Evolutionary conservation across 2,888 invertebrate species (phyloP).

Genomic region (Limenitis camilla): DNA sequence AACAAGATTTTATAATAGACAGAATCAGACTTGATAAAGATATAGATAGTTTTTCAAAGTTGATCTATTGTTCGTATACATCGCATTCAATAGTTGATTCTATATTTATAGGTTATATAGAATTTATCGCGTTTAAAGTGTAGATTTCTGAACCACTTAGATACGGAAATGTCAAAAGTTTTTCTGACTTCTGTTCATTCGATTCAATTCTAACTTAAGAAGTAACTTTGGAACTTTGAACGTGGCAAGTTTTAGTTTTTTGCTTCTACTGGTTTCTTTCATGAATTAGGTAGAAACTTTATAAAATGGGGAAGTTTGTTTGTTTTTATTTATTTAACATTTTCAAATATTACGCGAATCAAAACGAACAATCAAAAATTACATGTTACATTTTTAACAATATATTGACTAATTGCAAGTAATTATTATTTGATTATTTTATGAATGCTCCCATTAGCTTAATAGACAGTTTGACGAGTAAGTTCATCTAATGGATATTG

Average conservation of each 20-base stretch:
- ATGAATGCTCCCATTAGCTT: no score
- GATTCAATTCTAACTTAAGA: slow-evolving; percentile 20
- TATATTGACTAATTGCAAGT: no score
- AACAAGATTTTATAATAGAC: no score
- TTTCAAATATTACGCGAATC: no score
- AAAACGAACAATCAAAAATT: no score
- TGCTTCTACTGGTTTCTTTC: slow-evolving; percentile 8
- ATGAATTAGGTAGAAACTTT: slow-evolving; percentile 7
- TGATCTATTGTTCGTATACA: not conserved
- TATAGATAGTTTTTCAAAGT: no score
- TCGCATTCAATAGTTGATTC: not conserved
- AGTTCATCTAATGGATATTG: no score
- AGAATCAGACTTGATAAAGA: no score
- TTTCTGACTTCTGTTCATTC: slow-evolving; percentile 19
- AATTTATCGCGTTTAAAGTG: slow-evolving; percentile 6
- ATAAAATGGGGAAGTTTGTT: not conserved
- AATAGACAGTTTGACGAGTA: no score
- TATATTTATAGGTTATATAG: not conserved
- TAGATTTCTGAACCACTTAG: slow-evolving; percentile 12
- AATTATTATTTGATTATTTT: no score
- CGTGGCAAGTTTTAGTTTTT: slow-evolving; percentile 12
- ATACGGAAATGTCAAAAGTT: slow-evolving; percentile 19
- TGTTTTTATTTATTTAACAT: not conserved
- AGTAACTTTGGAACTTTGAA: slow-evolving; percentile 12
- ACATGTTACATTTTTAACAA: no score